These are phyloP conservation scores for Podarcis muralis DNA, from an alignment of 2,113 vertebrate genomes.

Conservation along the genomic window DNA sequence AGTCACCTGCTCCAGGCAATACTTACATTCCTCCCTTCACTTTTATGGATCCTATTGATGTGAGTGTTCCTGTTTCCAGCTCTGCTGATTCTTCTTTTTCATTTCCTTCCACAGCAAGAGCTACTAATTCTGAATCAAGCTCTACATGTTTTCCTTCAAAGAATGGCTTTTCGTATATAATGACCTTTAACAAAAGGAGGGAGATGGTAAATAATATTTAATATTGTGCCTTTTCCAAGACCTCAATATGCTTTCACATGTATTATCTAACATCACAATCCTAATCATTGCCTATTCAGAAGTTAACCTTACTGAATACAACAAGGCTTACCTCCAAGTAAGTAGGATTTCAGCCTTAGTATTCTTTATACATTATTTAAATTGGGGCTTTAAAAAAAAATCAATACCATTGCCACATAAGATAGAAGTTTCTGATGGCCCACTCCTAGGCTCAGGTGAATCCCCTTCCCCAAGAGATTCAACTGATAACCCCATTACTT, in stretches of 20 bases:
- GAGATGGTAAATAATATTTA: not conserved
- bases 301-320: too few species aligned
- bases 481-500: not conserved
- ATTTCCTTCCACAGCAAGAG: slow-evolving; percentile 63
- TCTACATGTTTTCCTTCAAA: slow-evolving; percentile 87
- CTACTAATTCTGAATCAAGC: slow-evolving; percentile 79
- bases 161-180: slow-evolving; percentile 89
- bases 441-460: not conserved
- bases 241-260: not conserved
- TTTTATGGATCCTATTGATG: slow-evolving; percentile 88
- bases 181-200: slow-evolving; percentile 72
- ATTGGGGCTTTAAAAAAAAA: too few species aligned
- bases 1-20: not conserved
- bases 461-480: not conserved
- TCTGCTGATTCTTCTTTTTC: slow-evolving; percentile 48
- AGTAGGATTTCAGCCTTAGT: too few species aligned
- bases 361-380: too few species aligned
- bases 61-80: slow-evolving; percentile 49
- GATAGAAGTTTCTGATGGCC: not conserved
- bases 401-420: not conserved
- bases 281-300: too few species aligned
- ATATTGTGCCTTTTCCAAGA: not conserved
- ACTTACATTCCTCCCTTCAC: slow-evolving; percentile 92
- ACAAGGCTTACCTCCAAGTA: too few species aligned
- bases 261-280: too few species aligned